phyloP scores from a whole-genome alignment of 1,140 invertebrate genomes.

The Polyergus mexicanus region DNA sequence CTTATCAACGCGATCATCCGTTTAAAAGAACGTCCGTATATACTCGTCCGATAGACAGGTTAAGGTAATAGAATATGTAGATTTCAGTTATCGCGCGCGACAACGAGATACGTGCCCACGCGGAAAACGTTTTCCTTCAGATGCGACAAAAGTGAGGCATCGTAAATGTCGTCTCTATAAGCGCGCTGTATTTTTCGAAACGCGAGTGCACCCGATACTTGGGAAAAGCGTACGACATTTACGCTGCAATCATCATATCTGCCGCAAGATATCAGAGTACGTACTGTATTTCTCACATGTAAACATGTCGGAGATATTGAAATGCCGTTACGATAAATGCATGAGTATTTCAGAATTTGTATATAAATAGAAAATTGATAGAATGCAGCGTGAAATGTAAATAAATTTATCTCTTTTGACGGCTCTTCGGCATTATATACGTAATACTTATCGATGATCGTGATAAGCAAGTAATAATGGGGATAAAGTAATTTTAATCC shows the following conservation, averaged over 20 bases:
- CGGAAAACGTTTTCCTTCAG: neutral
- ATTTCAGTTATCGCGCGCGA: neutral
- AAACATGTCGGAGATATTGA: neutral
- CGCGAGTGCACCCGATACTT: conserved; percentile 13
- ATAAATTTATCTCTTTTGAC: neutral
- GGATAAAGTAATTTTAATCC: neutral
- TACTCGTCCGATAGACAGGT: conserved; percentile 1
- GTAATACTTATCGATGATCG: neutral
- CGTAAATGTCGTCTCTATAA: conserved; percentile 2
- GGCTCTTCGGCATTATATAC: neutral
- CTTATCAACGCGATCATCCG: conserved; percentile 10
- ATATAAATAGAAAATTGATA: too few species aligned
- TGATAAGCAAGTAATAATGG: neutral
- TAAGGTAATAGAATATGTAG: conserved; percentile 56
- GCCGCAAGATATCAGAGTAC: neutral
- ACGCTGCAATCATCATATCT: neutral
- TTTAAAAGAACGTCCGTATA: neutral
- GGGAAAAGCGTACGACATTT: neutral
- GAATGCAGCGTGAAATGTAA: too few species aligned
- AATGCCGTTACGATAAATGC: neutral
- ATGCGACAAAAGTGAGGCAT: conserved; percentile 26
- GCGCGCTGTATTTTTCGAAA: conserved; percentile 1
- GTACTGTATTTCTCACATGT: neutral
- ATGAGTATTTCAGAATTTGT: neutral
- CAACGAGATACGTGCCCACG: neutral